These are phyloP conservation scores for Neodiprion virginianus DNA, from an alignment of 1,140 invertebrate species.

Conservation along the genomic window DNA sequence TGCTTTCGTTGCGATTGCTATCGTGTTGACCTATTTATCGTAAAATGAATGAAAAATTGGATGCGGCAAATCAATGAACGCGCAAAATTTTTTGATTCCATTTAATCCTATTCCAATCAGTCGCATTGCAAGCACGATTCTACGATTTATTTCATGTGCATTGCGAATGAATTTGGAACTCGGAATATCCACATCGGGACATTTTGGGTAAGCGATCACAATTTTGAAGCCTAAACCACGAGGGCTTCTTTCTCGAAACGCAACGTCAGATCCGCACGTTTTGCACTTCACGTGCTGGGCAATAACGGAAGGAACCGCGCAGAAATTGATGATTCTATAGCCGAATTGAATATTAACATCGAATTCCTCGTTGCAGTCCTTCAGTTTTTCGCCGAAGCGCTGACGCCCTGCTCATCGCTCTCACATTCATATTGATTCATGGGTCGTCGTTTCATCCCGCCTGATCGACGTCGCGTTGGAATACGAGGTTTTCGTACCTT, in stretches of 20 bases:
- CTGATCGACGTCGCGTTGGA: too few species aligned
- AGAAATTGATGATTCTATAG: conserved; percentile 28
- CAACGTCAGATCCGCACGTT: conserved; percentile 24
- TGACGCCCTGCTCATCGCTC: too few species aligned
- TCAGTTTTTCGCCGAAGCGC: too few species aligned
- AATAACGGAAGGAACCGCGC: conserved; percentile 24
- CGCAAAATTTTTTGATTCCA: background rate
- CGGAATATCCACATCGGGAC: conserved; percentile 10
- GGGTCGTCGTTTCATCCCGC: too few species aligned
- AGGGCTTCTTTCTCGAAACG: conserved; percentile 18
- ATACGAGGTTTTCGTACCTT: too few species aligned
- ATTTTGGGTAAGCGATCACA: conserved; percentile 19
- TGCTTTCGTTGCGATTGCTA: background rate
- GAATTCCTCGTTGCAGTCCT: too few species aligned
- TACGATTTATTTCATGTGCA: background rate
- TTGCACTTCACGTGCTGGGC: conserved; percentile 25
- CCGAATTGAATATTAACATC: background rate
- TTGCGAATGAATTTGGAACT: background rate
- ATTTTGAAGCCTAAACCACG: conserved; percentile 32
- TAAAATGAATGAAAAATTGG: background rate
- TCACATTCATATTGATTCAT: too few species aligned
- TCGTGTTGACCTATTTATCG: background rate
- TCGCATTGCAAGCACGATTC: conserved; percentile 4
- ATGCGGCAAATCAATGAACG: background rate
- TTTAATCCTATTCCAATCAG: conserved; percentile 1